These are phyloP conservation scores for Thaleichthys pacificus DNA, from an alignment of 2,797 vertebrate genomes.

Conservation along the genomic window DNA sequence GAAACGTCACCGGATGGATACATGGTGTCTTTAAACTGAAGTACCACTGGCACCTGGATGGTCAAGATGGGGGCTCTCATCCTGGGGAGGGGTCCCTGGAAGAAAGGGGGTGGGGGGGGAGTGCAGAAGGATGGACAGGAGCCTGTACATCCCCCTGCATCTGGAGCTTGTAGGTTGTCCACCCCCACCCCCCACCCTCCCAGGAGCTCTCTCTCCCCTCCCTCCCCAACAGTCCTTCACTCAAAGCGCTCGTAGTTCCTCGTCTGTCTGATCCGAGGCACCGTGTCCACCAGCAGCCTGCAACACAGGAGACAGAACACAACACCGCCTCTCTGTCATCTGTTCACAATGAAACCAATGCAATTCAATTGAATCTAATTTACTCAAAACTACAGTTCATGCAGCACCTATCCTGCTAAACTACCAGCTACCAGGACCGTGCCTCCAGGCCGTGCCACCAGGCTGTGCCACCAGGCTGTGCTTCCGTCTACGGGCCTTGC, in stretches of 20 bases:
- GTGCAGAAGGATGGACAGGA: neutral
- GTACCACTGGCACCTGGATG: constrained; percentile 57
- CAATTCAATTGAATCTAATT: neutral
- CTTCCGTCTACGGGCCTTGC: no score
- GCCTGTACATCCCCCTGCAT: neutral
- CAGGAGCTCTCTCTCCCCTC: neutral
- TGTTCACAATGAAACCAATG: neutral
- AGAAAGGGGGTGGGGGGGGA: no score
- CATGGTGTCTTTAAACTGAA: constrained; percentile 52
- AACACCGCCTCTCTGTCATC: neutral
- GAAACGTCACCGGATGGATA: constrained; percentile 45
- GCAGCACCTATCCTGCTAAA: no score
- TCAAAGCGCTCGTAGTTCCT: constrained; percentile 96
- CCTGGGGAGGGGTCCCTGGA: neutral
- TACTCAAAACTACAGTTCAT: neutral
- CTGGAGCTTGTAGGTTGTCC: no score
- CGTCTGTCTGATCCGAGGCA: constrained; percentile 89
- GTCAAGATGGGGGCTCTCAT: constrained; percentile 12
- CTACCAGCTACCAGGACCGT: no score
- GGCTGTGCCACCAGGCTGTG: no score
- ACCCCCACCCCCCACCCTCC: neutral
- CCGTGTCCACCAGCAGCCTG: constrained; percentile 91
- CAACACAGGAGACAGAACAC: neutral
- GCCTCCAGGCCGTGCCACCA: no score
- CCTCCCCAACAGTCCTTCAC: constrained; percentile 62